Evolutionary conservation across 2,797 vertebrate genomes (phyloP).

Genomic region (Sebastolobus altivelis): DNA sequence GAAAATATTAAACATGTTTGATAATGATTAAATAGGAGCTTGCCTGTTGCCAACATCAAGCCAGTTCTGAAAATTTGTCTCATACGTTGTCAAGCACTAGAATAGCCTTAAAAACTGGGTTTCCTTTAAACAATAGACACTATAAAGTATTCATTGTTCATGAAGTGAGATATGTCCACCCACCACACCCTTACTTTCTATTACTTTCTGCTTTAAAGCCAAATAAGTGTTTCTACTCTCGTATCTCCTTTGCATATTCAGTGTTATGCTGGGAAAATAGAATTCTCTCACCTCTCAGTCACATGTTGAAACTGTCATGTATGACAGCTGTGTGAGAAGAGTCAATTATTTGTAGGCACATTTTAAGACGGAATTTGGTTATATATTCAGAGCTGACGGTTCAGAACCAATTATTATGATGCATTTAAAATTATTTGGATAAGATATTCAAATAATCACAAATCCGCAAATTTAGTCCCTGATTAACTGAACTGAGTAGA

Average conservation of each 20-base stretch:
- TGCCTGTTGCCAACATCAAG: neutral
- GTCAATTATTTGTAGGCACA: conserved; percentile 13
- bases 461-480: conserved; percentile 42
- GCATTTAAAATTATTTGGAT: conserved; percentile 34
- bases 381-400: neutral
- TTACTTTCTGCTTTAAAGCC: neutral
- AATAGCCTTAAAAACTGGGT: conserved; percentile 2
- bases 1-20: neutral
- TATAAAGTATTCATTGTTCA: neutral
- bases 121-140: neutral
- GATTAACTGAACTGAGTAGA: conserved; percentile 54
- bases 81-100: neutral
- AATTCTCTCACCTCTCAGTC: neutral
- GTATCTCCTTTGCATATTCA: conserved; percentile 10
- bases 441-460: conserved; percentile 54
- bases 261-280: neutral
- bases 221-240: neutral
- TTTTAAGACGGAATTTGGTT: conserved; percentile 7
- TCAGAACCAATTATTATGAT: conserved; percentile 21
- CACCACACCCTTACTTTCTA: neutral
- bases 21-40: neutral
- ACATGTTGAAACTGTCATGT: conserved; percentile 6
- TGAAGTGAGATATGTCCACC: neutral
- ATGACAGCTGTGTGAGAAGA: neutral
- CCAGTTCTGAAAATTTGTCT: neutral